phyloP scores from a whole-genome alignment of 2,888 invertebrate species.

The Anoncus sp. region DNA sequence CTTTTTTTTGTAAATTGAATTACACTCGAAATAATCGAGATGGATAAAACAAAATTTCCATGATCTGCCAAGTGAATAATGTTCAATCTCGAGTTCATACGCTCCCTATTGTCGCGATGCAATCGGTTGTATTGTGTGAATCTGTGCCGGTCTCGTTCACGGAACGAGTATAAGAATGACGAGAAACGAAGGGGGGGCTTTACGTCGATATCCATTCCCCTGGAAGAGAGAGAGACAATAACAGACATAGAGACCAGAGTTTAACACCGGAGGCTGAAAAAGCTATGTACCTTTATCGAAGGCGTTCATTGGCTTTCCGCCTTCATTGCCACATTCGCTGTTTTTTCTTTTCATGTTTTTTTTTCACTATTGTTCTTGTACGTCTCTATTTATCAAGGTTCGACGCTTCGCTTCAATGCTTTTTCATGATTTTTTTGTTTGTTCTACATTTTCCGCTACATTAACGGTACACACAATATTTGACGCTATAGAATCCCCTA shows the following conservation, averaged over 20 bases:
- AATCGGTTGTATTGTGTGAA: constrained; percentile 22
- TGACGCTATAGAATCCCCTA: constrained; percentile 19
- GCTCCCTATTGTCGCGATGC: constrained; percentile 38
- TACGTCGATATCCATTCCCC: constrained; percentile 51
- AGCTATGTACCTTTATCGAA: constrained; percentile 50
- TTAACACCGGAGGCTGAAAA: constrained; percentile 32
- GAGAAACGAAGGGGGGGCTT: constrained; percentile 51
- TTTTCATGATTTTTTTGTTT: constrained; percentile 14
- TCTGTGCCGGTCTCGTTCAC: neutral
- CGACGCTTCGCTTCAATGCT: constrained; percentile 29
- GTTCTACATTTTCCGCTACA: constrained; percentile 20
- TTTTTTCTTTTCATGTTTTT: constrained; percentile 7
- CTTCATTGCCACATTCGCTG: constrained; percentile 24
- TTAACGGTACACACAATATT: constrained; percentile 21
- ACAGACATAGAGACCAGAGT: constrained; percentile 33
- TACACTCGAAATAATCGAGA: neutral
- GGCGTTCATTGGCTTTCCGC: constrained; percentile 47
- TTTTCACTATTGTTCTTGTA: constrained; percentile 39
- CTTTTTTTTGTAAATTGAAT: neutral
- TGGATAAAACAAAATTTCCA: neutral
- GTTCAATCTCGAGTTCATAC: constrained; percentile 21
- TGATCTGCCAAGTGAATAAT: neutral
- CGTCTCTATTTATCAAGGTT: constrained; percentile 27
- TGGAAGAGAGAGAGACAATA: constrained; percentile 47
- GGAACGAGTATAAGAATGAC: constrained; percentile 47